Evolutionary conservation across 2,888 invertebrate genomes (phyloP).

Genomic region (Synergus japonicus): DNA sequence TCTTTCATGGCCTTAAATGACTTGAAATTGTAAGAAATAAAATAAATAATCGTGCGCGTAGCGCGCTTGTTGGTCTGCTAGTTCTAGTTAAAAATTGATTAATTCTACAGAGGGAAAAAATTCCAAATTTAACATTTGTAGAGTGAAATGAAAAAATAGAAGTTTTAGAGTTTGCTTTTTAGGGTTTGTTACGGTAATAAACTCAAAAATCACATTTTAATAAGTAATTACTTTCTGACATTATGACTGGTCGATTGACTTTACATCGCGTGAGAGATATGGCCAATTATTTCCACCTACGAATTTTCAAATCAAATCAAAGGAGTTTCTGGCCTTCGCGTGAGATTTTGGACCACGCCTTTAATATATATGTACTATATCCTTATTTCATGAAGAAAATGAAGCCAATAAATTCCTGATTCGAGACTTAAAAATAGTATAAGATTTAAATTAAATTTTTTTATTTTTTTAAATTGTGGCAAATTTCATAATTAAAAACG

Average conservation of each 20-base stretch:
- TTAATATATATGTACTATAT: neutral
- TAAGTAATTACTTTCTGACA: neutral
- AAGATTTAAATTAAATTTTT: too few species aligned
- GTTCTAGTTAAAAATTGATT: too few species aligned
- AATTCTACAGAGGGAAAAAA: too few species aligned
- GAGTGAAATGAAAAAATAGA: too few species aligned
- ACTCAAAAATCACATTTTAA: neutral
- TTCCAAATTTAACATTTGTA: too few species aligned
- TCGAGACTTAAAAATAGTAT: neutral
- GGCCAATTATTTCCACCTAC: neutral
- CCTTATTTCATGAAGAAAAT: neutral
- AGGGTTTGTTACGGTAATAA: neutral
- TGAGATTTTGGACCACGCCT: neutral
- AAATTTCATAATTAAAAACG: too few species aligned
- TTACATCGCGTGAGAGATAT: neutral
- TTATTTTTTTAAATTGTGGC: too few species aligned
- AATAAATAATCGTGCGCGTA: too few species aligned
- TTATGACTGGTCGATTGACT: neutral
- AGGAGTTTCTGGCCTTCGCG: neutral
- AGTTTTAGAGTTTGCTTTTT: too few species aligned
- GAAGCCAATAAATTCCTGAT: neutral
- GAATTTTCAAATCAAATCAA: slow-evolving; percentile 1
- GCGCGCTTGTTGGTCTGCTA: too few species aligned
- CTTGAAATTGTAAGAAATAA: too few species aligned
- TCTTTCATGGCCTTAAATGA: too few species aligned